Percentiles rank a stretch among this genome's conserved stretches.
Evolutionary conservation across 1,140 invertebrate species (phyloP).

Genomic region (Sesamia nonagrioides): DNA sequence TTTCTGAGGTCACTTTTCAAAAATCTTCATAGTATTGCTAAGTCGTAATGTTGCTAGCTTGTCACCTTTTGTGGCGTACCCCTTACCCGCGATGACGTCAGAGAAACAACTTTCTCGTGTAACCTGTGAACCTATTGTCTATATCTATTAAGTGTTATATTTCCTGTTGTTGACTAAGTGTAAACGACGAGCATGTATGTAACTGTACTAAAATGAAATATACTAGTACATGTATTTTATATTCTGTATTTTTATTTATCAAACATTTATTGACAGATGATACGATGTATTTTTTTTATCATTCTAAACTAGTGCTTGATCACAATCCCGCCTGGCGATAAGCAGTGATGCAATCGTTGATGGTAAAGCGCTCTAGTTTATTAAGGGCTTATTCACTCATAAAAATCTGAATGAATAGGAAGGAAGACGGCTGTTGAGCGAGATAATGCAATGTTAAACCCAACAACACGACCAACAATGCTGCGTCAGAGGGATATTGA

Average conservation of each 20-base stretch:
- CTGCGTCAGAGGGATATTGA: no score
- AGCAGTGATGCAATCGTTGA: no score
- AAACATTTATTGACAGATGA: no score
- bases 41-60: slow-evolving; percentile 17
- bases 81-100: slow-evolving; percentile 6
- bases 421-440: no score
- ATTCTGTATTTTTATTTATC: slow-evolving; percentile 33
- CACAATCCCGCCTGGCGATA: no score
- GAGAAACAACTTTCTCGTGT: slow-evolving; percentile 2
- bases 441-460: no score
- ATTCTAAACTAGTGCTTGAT: no score
- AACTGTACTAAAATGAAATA: slow-evolving; percentile 46
- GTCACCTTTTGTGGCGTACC: slow-evolving; percentile 18
- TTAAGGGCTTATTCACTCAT: no score
- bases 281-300: no score
- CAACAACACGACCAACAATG: no score
- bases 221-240: slow-evolving; percentile 48
- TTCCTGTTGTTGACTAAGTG: slow-evolving; percentile 53
- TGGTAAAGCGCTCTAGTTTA: no score
- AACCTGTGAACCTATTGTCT: slow-evolving; percentile 30
- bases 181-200: slow-evolving; percentile 46
- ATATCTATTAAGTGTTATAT: slow-evolving; percentile 48
- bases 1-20: slow-evolving; percentile 9
- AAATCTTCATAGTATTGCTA: not conserved
- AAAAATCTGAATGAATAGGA: no score